Conservation (phyloP, 2,888 invertebrate species). For the Embidobia sp. region DNA sequence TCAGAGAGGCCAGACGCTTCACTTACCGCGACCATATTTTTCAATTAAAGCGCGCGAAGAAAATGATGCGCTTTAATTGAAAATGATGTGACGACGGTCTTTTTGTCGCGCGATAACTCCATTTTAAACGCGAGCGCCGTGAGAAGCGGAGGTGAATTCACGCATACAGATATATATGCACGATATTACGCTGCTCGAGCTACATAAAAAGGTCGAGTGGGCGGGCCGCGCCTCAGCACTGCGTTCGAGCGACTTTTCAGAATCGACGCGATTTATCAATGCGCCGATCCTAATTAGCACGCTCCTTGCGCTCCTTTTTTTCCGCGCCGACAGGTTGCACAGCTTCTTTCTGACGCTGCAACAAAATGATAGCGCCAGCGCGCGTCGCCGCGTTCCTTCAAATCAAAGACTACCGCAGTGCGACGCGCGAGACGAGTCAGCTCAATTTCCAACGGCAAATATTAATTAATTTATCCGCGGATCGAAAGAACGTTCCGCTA, state of each 20-base stretch:
- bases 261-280: conserved; percentile 75
- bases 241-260: conserved; percentile 74
- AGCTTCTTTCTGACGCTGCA: conserved; percentile 23
- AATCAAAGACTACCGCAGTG: conserved; percentile 63
- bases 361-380: conserved; percentile 37
- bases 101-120: no score
- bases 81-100: neutral
- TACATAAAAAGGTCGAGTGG: conserved; percentile 67
- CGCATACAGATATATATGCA: neutral
- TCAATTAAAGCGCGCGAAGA: no score
- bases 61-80: no score
- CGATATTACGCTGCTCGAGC: neutral
- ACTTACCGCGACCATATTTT: no score
- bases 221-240: conserved; percentile 73
- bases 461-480: no score
- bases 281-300: conserved; percentile 74
- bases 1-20: no score
- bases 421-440: conserved; percentile 52
- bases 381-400: conserved; percentile 26
- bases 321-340: conserved; percentile 58
- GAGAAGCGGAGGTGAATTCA: conserved; percentile 18
- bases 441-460: conserved; percentile 41
- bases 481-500: no score
- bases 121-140: neutral
- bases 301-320: conserved; percentile 53